phyloP scores from a whole-genome alignment of 2,888 invertebrate genomes.

The Teleogryllus oceanicus region DNA sequence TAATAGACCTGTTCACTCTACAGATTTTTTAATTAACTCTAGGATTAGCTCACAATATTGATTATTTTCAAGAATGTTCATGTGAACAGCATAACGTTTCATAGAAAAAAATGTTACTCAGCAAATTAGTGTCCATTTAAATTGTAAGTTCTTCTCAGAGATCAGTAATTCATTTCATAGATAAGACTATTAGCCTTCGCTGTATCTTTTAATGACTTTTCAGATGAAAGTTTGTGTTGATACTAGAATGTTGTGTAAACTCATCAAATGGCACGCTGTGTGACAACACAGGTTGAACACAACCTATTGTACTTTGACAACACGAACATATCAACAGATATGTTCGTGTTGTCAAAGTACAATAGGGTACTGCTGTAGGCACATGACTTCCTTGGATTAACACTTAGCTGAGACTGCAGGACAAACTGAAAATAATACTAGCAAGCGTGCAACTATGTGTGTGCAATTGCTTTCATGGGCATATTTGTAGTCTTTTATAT shows the following conservation, averaged over 20 bases:
- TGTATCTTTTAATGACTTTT: neutral
- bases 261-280: neutral
- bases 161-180: neutral
- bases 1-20: too few relatives aligned
- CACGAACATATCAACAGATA: too few relatives aligned
- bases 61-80: too few relatives aligned
- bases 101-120: too few relatives aligned
- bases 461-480: neutral
- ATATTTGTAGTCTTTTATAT: conserved; percentile 12
- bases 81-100: too few relatives aligned
- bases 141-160: neutral
- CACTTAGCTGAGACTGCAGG: conserved; percentile 19
- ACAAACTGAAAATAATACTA: neutral
- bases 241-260: neutral
- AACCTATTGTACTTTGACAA: too few relatives aligned
- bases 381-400: neutral
- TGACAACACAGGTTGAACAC: neutral
- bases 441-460: neutral
- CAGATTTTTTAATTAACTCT: too few relatives aligned
- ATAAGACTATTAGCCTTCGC: neutral
- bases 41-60: too few relatives aligned
- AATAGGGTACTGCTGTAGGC: neutral
- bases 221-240: neutral
- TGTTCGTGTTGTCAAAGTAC: neutral
- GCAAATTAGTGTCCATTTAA: neutral